Percentiles rank a stretch among this genome's conserved stretches.
Evolutionary conservation across 2,113 vertebrate genomes (phyloP).

Genomic region (Leptodactylus fuscus): DNA sequence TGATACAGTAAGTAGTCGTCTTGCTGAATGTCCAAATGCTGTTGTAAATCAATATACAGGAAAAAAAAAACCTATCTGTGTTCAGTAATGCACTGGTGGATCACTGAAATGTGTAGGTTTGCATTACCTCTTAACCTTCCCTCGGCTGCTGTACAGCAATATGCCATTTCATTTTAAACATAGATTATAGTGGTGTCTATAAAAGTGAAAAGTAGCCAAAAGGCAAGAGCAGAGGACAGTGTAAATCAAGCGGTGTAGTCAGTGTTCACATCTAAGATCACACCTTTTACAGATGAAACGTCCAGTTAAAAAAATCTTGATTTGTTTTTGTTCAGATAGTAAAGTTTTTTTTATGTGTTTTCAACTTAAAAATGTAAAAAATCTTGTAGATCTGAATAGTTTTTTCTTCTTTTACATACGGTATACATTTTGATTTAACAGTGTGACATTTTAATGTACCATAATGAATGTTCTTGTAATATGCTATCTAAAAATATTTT

Average conservation of each 20-base stretch:
- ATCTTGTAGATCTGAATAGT: background rate
- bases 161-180: constrained; percentile 1
- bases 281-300: background rate
- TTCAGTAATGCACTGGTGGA: background rate
- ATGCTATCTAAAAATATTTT: too few species aligned
- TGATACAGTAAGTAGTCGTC: too few species aligned
- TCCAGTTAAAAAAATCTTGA: background rate
- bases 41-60: background rate
- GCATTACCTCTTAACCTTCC: background rate
- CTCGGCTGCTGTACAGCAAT: background rate
- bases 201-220: background rate
- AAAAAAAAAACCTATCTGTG: background rate
- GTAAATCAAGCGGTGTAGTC: constrained; percentile 5
- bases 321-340: background rate
- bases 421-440: background rate
- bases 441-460: background rate
- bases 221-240: background rate
- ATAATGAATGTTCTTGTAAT: too few species aligned
- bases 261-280: background rate
- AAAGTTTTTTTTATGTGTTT: background rate
- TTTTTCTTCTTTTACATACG: background rate
- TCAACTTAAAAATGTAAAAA: background rate
- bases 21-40: too few species aligned
- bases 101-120: background rate
- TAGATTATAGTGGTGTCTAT: background rate